phyloP scores from a whole-genome alignment of 2,888 invertebrate genomes.

The Macaria liturata region DNA sequence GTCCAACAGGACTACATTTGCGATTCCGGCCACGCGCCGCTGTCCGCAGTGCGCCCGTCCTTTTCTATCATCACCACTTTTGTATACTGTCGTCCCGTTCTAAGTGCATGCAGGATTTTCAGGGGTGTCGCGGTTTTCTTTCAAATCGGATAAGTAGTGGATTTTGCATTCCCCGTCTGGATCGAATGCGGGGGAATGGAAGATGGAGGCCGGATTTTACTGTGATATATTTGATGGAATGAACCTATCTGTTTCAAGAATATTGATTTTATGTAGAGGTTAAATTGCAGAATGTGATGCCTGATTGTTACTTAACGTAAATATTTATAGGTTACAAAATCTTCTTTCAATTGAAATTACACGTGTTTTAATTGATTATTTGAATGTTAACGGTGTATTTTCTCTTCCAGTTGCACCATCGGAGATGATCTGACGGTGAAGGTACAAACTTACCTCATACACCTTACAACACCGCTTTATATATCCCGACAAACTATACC shows the following conservation, averaged over 20 bases:
- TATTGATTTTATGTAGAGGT: too few species aligned
- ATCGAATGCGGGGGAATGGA: conserved; percentile 27
- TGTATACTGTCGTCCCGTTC: conserved; percentile 45
- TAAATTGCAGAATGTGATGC: too few species aligned
- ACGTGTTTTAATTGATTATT: too few species aligned
- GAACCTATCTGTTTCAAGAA: too few species aligned
- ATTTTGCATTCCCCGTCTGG: conserved; percentile 58
- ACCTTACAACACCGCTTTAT: conserved; percentile 43
- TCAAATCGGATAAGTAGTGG: conserved; percentile 50
- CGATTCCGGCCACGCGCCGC: conserved; percentile 70
- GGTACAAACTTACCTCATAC: conserved; percentile 47
- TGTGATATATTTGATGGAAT: neutral
- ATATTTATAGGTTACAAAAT: too few species aligned
- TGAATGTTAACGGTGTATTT: conserved; percentile 38
- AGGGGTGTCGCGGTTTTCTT: conserved; percentile 62
- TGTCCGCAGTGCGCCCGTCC: conserved; percentile 66
- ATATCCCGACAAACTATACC: conserved; percentile 11
- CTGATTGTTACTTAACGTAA: too few species aligned
- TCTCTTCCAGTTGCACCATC: conserved; percentile 61
- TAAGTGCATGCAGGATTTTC: conserved; percentile 67
- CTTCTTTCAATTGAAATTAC: too few species aligned
- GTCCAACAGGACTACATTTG: conserved; percentile 55
- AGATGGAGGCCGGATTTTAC: conserved; percentile 4
- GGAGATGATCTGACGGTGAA: conserved; percentile 73
- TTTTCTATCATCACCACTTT: conserved; percentile 39